These are phyloP conservation scores for Acleris laterana DNA, from an alignment of 2,888 invertebrate genomes.

Conservation along the genomic window DNA sequence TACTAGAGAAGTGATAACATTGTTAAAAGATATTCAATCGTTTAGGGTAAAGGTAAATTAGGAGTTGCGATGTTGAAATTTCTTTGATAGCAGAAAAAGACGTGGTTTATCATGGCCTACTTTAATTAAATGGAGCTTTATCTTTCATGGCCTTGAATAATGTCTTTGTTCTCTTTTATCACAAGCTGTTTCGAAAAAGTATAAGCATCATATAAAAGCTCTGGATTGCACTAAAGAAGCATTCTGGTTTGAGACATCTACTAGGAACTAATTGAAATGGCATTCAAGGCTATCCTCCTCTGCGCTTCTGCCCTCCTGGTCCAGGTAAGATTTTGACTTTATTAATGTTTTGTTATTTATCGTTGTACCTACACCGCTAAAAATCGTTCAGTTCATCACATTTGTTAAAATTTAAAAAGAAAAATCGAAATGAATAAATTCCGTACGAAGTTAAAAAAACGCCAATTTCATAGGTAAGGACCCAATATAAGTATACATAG, in stretches of 20 bases:
- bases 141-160: not conserved
- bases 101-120: not conserved
- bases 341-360: not conserved
- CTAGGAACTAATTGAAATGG: conserved; percentile 21
- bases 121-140: not conserved
- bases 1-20: not conserved
- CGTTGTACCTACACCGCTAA: no score
- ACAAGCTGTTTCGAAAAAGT: not conserved
- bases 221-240: not conserved
- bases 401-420: no score
- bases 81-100: not conserved
- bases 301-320: conserved; percentile 31
- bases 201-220: conserved; percentile 1
- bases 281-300: conserved; percentile 31
- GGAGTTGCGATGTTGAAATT: not conserved
- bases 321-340: conserved; percentile 9
- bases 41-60: not conserved
- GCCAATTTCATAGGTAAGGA: no score
- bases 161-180: not conserved
- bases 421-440: no score
- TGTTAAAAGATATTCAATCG: not conserved
- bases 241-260: conserved; percentile 13
- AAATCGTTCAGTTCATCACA: no score
- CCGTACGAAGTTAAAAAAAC: no score
- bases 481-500: no score